These are phyloP conservation scores for Sebastes oblongus DNA, from an alignment of 2,797 vertebrate species.

Conservation along the genomic window DNA sequence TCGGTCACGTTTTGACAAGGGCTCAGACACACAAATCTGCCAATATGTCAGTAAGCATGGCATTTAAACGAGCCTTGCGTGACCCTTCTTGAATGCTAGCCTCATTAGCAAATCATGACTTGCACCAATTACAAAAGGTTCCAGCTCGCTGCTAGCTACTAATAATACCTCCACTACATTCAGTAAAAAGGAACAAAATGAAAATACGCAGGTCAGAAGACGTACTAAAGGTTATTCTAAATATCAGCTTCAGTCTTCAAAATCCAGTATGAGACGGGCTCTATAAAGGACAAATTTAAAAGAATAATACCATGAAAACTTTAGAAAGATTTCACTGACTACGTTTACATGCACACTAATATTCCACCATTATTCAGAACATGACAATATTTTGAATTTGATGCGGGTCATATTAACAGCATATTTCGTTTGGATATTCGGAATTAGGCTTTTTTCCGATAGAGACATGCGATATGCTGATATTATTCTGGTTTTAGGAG, in stretches of 20 bases:
- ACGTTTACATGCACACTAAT: too few relatives aligned
- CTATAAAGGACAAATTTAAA: background rate
- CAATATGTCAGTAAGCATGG: background rate
- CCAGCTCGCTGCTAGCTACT: background rate
- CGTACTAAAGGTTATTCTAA: background rate
- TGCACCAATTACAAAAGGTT: background rate
- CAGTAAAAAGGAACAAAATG: background rate
- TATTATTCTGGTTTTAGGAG: too few relatives aligned
- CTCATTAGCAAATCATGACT: conserved; percentile 15
- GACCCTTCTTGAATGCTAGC: background rate
- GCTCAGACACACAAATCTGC: background rate
- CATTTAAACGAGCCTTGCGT: conserved; percentile 9
- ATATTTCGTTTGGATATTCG: rapidly evolving
- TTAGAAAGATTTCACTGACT: too few relatives aligned
- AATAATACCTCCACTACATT: background rate
- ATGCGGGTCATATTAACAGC: rapidly evolving
- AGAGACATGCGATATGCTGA: too few relatives aligned
- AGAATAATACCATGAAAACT: background rate
- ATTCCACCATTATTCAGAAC: too few relatives aligned
- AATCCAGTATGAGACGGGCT: background rate
- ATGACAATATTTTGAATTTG: too few relatives aligned
- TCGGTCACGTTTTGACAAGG: background rate
- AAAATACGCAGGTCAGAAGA: background rate
- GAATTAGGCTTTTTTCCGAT: too few relatives aligned
- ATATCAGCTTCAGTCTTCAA: background rate